Evolutionary conservation across 2,888 invertebrate species (phyloP).

Genomic region (Drosophila atripex): DNA sequence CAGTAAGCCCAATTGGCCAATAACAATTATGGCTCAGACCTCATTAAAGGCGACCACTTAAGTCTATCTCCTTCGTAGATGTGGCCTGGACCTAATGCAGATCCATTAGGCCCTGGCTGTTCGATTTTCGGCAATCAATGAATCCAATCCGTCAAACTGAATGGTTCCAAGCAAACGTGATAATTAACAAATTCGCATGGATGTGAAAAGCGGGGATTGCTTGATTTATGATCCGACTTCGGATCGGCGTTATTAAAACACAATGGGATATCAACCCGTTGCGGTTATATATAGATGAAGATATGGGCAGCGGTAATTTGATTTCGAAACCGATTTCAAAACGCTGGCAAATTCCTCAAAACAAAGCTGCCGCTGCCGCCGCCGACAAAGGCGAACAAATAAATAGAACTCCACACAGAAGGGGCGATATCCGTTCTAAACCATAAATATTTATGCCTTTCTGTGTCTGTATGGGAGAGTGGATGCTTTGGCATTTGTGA

Average conservation of each 20-base stretch:
- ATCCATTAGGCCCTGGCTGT: constrained; percentile 2
- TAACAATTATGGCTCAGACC: constrained; percentile 12
- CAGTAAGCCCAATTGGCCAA: constrained; percentile 18
- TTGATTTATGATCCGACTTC: constrained; percentile 50
- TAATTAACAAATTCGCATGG: constrained; percentile 68
- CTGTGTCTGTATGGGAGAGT: background rate
- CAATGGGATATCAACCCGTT: constrained; percentile 39
- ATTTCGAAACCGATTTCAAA: constrained; percentile 15
- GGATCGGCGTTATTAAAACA: constrained; percentile 48
- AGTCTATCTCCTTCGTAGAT: constrained; percentile 5
- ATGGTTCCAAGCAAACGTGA: constrained; percentile 51
- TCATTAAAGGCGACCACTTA: constrained; percentile 18
- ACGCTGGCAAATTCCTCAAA: constrained; percentile 17
- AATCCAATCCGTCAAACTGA: constrained; percentile 33
- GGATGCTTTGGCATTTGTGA: constrained; percentile 34
- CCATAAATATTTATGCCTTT: constrained; percentile 35
- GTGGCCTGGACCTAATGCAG: constrained; percentile 4
- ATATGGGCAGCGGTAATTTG: constrained; percentile 18
- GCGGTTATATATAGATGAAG: constrained; percentile 23
- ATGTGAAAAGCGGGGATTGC: constrained; percentile 31
- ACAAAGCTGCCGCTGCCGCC: background rate
- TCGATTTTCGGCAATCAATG: constrained; percentile 39
- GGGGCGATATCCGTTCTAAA: constrained; percentile 14
- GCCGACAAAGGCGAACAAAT: constrained; percentile 10
- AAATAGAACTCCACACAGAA: constrained; percentile 16